Evolutionary conservation across 2,888 invertebrate genomes (phyloP).

Genomic region (Therioaphis trifolii): DNA sequence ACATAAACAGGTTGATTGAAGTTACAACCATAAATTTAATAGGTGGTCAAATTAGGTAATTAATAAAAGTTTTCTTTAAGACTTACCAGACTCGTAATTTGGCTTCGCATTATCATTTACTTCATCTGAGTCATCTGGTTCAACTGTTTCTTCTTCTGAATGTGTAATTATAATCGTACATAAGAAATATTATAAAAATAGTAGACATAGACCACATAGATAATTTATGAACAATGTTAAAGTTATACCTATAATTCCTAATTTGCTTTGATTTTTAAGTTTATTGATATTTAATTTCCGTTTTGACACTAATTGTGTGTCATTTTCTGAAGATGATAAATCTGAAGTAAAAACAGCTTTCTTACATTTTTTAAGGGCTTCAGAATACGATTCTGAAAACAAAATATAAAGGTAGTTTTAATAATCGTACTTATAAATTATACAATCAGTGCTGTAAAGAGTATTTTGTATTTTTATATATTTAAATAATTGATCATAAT

Average conservation of each 20-base stretch:
- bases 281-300: background rate
- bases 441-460: no score
- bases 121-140: background rate
- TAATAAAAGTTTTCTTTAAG: background rate
- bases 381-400: constrained; percentile 8
- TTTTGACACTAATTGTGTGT: background rate
- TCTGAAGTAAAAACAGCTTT: constrained; percentile 10
- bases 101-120: background rate
- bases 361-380: background rate
- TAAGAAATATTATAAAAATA: no score
- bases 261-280: background rate
- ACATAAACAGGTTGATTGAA: background rate
- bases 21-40: background rate
- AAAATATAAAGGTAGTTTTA: background rate
- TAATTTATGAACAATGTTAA: background rate
- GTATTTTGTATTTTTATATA: no score
- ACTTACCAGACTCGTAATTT: constrained; percentile 11
- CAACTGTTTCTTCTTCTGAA: background rate
- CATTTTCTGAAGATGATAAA: background rate
- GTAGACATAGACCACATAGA: no score
- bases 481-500: no score
- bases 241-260: no score
- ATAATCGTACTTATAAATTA: background rate
- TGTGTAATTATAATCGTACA: background rate
- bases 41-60: background rate